These are phyloP conservation scores for Cyanoliseus patagonus DNA, from an alignment of 2,113 vertebrate species.

Conservation along the genomic window DNA sequence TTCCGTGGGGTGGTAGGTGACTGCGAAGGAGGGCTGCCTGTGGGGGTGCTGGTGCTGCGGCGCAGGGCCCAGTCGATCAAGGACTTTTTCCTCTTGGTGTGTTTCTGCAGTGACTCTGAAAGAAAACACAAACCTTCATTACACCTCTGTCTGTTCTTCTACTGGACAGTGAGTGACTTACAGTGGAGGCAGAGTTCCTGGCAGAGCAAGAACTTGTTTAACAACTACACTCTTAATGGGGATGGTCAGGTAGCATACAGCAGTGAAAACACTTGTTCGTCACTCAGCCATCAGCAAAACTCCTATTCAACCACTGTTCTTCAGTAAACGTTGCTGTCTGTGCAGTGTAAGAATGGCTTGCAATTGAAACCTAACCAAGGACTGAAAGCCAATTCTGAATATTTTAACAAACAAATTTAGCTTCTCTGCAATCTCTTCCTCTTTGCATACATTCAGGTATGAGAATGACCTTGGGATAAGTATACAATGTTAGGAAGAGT, in stretches of 20 bases:
- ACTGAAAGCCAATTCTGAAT: neutral
- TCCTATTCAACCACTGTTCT: neutral
- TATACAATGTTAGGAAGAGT: neutral
- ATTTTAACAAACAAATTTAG: neutral
- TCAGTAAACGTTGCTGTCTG: neutral
- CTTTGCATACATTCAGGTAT: neutral
- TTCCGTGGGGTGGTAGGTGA: constrained; percentile 67
- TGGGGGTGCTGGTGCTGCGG: constrained; percentile 63
- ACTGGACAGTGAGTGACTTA: neutral
- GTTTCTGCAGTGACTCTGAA: constrained; percentile 72
- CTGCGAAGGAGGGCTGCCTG: constrained; percentile 25
- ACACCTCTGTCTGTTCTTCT: neutral
- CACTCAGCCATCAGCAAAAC: neutral
- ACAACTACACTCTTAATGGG: neutral
- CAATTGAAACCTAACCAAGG: neutral
- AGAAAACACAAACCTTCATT: neutral
- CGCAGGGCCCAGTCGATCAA: constrained; percentile 81
- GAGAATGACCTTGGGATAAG: neutral
- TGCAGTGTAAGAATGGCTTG: neutral
- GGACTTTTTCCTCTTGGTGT: constrained; percentile 76
- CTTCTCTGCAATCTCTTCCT: neutral
- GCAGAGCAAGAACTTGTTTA: neutral
- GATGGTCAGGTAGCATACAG: neutral
- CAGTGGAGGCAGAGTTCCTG: neutral
- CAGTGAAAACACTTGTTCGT: neutral